These are phyloP conservation scores for Zaprionus davidi DNA, from an alignment of 1,140 invertebrate genomes.

Conservation along the genomic window DNA sequence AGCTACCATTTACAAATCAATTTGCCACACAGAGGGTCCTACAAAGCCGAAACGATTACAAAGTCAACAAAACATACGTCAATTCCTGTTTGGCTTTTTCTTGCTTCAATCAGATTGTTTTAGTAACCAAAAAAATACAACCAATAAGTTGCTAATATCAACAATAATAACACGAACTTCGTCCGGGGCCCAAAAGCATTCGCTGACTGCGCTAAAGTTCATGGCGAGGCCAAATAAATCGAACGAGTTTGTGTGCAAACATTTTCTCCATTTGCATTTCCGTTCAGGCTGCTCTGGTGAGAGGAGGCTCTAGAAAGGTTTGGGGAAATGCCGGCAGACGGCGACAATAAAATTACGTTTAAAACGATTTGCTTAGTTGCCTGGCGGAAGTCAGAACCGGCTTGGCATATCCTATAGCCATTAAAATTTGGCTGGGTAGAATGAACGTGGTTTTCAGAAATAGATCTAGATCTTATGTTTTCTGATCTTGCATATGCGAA, in stretches of 20 bases:
- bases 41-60: neutral
- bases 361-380: conserved; percentile 31
- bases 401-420: conserved; percentile 8
- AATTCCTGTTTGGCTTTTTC: neutral
- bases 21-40: neutral
- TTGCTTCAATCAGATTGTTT: neutral
- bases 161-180: conserved; percentile 19
- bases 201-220: conserved; percentile 44
- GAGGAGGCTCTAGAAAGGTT: neutral
- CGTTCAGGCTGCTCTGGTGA: too few species aligned
- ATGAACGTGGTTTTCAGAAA: neutral
- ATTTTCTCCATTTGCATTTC: conserved; percentile 51
- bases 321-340: conserved; percentile 39
- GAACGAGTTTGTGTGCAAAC: conserved; percentile 65
- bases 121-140: neutral
- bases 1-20: neutral
- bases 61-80: neutral
- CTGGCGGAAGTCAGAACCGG: conserved; percentile 19
- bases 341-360: conserved; percentile 66
- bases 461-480: neutral
- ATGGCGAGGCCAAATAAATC: conserved; percentile 43
- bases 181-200: conserved; percentile 38
- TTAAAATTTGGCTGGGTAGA: neutral
- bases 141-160: conserved; percentile 1
- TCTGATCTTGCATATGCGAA: too few species aligned